Conservation (phyloP, 1,140 invertebrate species). For the Drosophila nasuta region DNA sequence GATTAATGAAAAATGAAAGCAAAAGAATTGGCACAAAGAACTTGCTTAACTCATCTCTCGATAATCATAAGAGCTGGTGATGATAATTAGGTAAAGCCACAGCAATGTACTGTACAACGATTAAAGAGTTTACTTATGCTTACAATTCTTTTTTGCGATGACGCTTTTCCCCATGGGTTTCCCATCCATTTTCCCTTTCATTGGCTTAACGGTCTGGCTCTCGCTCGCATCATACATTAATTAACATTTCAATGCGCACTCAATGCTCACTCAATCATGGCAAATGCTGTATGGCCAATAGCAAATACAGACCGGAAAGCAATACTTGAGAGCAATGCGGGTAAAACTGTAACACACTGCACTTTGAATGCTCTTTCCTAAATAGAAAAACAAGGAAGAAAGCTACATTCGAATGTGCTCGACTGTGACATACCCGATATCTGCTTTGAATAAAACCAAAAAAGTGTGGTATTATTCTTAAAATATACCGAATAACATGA, state of each 20-base stretch:
- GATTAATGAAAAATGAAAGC: conserved; percentile 17
- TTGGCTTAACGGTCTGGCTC: conserved; percentile 6
- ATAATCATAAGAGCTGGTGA: conserved; percentile 27
- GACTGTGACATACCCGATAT: too few relatives aligned
- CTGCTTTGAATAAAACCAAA: too few relatives aligned
- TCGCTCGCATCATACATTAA: conserved; percentile 52
- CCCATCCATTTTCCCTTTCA: conserved; percentile 20
- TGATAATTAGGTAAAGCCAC: conserved; percentile 20
- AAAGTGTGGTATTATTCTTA: too few relatives aligned
- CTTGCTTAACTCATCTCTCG: conserved; percentile 22
- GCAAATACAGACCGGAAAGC: conserved; percentile 43
- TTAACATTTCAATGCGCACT: conserved; percentile 59
- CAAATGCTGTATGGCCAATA: conserved; percentile 34
- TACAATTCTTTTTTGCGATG: not conserved
- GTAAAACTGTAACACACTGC: not conserved
- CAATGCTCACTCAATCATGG: conserved; percentile 35
- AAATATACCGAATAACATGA: too few relatives aligned
- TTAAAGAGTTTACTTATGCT: not conserved
- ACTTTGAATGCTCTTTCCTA: not conserved
- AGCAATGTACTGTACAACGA: not conserved
- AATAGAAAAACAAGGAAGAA: too few relatives aligned
- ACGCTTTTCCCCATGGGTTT: not conserved
- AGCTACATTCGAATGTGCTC: too few relatives aligned
- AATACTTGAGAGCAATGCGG: not conserved
- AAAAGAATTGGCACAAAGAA: conserved; percentile 36